Conservation (phyloP, 2,888 invertebrate genomes). For the Eupithecia dodoneata region DNA sequence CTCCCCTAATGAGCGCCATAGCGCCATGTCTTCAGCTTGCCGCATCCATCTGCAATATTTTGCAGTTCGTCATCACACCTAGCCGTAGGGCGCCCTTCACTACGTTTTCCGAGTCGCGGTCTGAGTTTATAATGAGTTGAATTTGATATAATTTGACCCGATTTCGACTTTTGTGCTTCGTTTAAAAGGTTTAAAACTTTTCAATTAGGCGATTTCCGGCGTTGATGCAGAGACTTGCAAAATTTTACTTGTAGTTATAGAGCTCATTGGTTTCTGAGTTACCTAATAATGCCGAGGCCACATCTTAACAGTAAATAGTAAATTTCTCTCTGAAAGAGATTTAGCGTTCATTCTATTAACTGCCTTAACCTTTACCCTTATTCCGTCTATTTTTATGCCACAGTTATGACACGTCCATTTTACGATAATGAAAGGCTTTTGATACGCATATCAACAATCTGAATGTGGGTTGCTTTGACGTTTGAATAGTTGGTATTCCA, state of each 20-base stretch:
- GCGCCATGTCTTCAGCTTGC: too few relatives aligned
- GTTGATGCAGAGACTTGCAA: not conserved
- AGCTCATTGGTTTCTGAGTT: slow-evolving; percentile 21
- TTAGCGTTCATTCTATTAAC: slow-evolving; percentile 27
- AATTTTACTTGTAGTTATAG: slow-evolving; percentile 20
- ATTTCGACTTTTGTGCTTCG: not conserved
- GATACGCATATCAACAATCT: not conserved
- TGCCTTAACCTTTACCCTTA: not conserved
- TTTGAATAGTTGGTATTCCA: not conserved
- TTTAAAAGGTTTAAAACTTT: not conserved
- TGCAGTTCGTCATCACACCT: too few relatives aligned
- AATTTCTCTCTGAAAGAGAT: slow-evolving; percentile 26
- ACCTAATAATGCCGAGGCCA: slow-evolving; percentile 21
- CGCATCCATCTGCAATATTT: too few relatives aligned
- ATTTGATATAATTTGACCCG: not conserved
- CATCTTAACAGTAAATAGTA: not conserved
- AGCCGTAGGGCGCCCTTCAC: too few relatives aligned
- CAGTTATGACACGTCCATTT: not conserved
- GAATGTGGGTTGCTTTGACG: not conserved
- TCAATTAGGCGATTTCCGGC: not conserved
- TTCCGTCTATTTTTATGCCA: not conserved
- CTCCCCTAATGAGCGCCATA: too few relatives aligned
- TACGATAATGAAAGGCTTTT: not conserved
- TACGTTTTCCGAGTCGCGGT: too few relatives aligned
- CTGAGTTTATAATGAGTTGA: too few relatives aligned